Conservation (phyloP, 2,113 vertebrate species). For the Otus sunia region DNA sequence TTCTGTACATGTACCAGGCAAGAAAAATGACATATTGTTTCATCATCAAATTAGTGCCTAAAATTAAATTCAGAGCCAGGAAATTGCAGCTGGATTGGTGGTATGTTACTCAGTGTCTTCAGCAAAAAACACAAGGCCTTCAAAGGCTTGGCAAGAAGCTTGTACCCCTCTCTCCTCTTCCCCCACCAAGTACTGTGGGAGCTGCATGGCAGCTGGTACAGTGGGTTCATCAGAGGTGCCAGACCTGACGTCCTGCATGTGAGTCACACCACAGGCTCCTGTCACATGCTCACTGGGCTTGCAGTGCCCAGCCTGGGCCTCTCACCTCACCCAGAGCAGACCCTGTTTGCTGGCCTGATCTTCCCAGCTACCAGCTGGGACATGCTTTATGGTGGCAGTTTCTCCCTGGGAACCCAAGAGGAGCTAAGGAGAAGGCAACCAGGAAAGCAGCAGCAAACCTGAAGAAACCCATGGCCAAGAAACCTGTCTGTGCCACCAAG, state of each 20-base stretch:
- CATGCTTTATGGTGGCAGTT: not conserved
- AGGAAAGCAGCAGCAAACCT: not conserved
- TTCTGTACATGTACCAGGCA: not conserved
- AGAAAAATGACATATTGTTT: conserved; percentile 29
- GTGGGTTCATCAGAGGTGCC: not conserved
- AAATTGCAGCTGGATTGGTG: conserved; percentile 20
- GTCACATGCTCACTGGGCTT: not conserved
- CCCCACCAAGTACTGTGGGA: not conserved
- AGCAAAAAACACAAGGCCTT: not conserved
- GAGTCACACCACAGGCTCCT: fast-evolving
- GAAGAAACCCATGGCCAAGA: not conserved
- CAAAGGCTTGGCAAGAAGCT: not conserved
- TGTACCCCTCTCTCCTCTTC: not conserved
- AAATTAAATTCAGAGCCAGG: conserved; percentile 35
- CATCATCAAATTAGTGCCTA: conserved; percentile 38
- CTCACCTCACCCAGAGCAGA: not conserved
- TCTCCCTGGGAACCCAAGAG: not conserved
- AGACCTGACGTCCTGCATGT: not conserved
- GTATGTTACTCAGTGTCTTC: not conserved
- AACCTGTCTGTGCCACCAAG: not conserved
- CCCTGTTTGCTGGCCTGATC: not conserved
- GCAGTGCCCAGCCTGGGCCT: not conserved
- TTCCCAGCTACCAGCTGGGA: not conserved
- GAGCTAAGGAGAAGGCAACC: not conserved
- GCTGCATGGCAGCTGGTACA: not conserved